phyloP scores from a whole-genome alignment of 30 jellyfish, hydroid and myxozoan genomes.

The Hydractinia symbiolongicarpus region DNA sequence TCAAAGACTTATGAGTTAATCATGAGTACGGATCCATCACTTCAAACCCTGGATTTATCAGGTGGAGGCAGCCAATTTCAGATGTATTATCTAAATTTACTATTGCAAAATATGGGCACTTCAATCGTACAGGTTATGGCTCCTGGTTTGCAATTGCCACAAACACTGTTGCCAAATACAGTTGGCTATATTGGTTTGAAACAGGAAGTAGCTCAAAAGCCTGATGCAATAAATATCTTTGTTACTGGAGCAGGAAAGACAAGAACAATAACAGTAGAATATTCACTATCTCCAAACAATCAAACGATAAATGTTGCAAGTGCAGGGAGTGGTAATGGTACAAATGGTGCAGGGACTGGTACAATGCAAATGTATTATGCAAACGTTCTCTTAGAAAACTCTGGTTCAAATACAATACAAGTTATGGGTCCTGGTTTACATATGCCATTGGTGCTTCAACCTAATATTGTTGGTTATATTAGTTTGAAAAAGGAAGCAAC shows the following conservation, averaged over 20 bases:
- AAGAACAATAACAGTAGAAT: background rate
- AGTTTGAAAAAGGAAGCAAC: background rate
- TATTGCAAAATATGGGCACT: background rate
- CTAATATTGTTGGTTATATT: background rate
- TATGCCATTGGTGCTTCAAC: background rate
- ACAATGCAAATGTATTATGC: background rate
- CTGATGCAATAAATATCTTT: background rate
- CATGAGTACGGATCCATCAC: background rate
- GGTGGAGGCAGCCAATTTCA: background rate
- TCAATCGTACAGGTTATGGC: background rate
- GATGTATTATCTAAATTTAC: background rate
- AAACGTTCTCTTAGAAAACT: background rate
- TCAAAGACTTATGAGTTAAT: background rate
- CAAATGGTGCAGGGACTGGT: background rate
- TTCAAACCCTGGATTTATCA: background rate
- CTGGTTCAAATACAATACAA: background rate
- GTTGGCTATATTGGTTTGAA: too few relatives aligned
- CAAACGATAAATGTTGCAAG: background rate
- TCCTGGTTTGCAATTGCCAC: background rate
- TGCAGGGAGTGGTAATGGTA: background rate
- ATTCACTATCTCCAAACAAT: background rate
- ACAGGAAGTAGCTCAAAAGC: background rate
- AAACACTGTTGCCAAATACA: too few relatives aligned
- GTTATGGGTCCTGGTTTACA: background rate
- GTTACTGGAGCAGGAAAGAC: background rate